Base-by-base conservation (phyloP, 1,140 invertebrate genomes). In the Myzus persicae region DNA sequence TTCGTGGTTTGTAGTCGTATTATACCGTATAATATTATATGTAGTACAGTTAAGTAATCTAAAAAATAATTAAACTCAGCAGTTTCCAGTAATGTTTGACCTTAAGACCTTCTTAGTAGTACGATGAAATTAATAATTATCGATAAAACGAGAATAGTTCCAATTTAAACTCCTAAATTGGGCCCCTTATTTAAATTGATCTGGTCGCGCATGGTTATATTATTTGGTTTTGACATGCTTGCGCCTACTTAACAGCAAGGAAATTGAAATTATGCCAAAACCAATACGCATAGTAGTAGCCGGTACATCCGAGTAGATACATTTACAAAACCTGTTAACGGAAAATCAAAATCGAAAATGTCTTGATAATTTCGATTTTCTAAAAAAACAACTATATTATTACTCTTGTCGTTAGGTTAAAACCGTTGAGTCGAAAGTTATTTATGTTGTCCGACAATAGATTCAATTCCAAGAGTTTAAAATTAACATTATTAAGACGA, bases 131-230 rank as follows among this genome's bases (percentile, higher is more conserved):
- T 76, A 76, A 76, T 76, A 76, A 76, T 76, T 87, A n/a, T 44
- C 84, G 42, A 87, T 87, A 42, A 87, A 46, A 87, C 84, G 40
- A 87, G 84, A 87, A 87, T 87, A 26, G 40, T 85, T 85, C 42
- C 40, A 85, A 44, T 44, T 31, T 31, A 87, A 46, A 44, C 84
- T 46, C 84, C 84, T 44, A 44, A 87, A 87, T 87, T 87, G 84
- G 40, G 84, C 84, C 84, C 40, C 84, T 46, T 87, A 76, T 44
- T 40, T 84, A 87, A 87, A 87, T 42, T 42, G 84, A 87, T 87
- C 42, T 87, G 84, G 40, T 87, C 42, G 42, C 5, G 26, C 84
- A 76, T 76, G 42, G 84, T 87, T 87, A 18, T 46, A 87, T 31
- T 44, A 87, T 87, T 87, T 87, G 24, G 31, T 87, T 44, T 87